These are phyloP conservation scores for Heliconius sara DNA, from an alignment of 2,888 invertebrate genomes.

Conservation along the genomic window DNA sequence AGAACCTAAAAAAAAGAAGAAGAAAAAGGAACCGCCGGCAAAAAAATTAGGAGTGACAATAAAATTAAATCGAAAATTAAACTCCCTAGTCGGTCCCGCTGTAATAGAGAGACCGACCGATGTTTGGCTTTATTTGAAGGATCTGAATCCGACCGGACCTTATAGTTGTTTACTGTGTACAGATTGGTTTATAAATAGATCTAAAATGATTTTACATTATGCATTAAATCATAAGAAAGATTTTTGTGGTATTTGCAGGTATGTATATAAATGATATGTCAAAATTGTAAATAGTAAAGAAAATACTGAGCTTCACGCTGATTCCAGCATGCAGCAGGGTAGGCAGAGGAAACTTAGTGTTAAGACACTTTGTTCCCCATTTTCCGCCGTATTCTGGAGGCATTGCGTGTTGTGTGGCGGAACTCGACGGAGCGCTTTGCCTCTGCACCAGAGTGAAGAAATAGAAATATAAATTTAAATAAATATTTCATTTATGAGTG, in stretches of 20 bases:
- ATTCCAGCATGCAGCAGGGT: too few relatives aligned
- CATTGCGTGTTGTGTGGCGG: too few relatives aligned
- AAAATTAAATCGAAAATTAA: slow-evolving; percentile 53
- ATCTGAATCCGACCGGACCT: slow-evolving; percentile 74
- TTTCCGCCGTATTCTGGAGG: too few relatives aligned
- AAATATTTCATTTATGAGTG: too few relatives aligned
- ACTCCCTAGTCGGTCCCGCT: slow-evolving; percentile 49
- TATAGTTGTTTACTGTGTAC: slow-evolving; percentile 77
- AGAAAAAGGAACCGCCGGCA: slow-evolving; percentile 50
- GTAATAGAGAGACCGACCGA: slow-evolving; percentile 72
- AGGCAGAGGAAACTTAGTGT: too few relatives aligned
- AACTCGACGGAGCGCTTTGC: too few relatives aligned
- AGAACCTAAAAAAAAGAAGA: slow-evolving; percentile 53
- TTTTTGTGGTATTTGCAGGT: slow-evolving; percentile 81
- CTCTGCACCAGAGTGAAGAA: too few relatives aligned
- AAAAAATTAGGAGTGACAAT: slow-evolving; percentile 52
- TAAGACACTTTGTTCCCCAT: too few relatives aligned
- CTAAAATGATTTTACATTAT: slow-evolving; percentile 78
- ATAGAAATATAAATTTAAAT: too few relatives aligned
- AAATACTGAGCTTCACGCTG: too few relatives aligned
- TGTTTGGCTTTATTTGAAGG: slow-evolving; percentile 80
- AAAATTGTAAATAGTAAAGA: not conserved
- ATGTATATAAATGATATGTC: slow-evolving; percentile 41
- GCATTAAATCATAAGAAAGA: slow-evolving; percentile 81
- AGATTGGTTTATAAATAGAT: slow-evolving; percentile 78